Base-by-base conservation (phyloP, 2,888 invertebrate species). In the Pteria penguin region DNA sequence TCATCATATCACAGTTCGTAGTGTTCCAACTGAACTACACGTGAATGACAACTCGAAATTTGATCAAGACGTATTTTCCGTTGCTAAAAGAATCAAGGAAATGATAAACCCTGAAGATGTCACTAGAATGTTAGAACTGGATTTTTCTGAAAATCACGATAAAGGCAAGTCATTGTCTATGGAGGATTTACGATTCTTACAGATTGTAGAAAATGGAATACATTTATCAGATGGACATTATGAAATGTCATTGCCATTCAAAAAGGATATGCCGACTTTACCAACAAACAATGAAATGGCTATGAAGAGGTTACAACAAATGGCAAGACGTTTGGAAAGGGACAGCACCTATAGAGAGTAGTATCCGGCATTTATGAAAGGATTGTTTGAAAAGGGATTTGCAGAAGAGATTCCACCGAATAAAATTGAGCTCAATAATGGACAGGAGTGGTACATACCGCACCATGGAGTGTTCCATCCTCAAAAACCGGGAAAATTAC, bases 371-470 rank as follows among this genome's bases (percentile, higher is more conserved):
- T 80, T 78, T 61, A 78, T 72, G 80, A 24, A 69, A 2, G 70
- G 76, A 8, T 45, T 79, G 11, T 45, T 72, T 2, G 29, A 36
- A 14, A 60, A 76, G 29, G 72, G 70, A 14, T 69, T 66, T 29
- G 80, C 80, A 24, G 63, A 68, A 32, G 36, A 55, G 14, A 62
- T 75, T 1, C 69, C 71, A 11, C 18, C 24, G 8, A 55, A 72
- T 8, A 55, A 65, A 29, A 18, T 58, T 3, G 18, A 31, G 11
- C 31, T 26, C 0, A 36, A 68, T 14, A 66, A 78, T 31, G 72
- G 69, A 45, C 18, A 52, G 3, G 66, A 45, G 22, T 81, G 81
- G 79, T 82, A 82, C 68, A n/a, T 82, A 1, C 79, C 76, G 33
- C 69, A 70, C n/a, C 74, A 71, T 57, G 78, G 76, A 11, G 75